Evolutionary conservation across 2,797 vertebrate species (phyloP).

Genomic region (Melanotaenia trifasciata): DNA sequence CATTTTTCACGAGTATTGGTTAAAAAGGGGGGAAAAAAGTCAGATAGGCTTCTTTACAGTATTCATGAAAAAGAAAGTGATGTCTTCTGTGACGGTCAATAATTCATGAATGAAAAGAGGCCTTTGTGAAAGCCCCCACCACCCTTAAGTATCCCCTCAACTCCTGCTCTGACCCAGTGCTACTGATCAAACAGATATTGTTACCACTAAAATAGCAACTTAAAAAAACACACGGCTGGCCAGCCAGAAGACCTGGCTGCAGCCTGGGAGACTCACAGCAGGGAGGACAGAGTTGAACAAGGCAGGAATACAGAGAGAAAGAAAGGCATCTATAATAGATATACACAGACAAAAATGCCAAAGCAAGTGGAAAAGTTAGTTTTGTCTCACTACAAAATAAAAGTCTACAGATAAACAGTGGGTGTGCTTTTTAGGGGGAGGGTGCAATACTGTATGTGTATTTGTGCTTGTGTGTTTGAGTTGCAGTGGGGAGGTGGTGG

Average conservation of each 20-base stretch:
- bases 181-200: constrained; percentile 87
- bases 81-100: constrained; percentile 69
- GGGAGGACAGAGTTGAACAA: constrained; percentile 4
- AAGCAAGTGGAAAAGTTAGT: constrained; percentile 7
- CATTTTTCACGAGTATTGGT: constrained; percentile 45
- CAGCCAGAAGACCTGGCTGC: constrained; percentile 77
- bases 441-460: constrained; percentile 35
- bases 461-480: constrained; percentile 15
- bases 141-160: constrained; percentile 46
- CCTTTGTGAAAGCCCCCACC: constrained; percentile 78
- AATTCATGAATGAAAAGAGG: constrained; percentile 87
- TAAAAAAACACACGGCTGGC: constrained; percentile 64
- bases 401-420: constrained; percentile 79
- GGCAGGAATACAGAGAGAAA: constrained; percentile 2
- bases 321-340: background rate
- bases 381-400: background rate
- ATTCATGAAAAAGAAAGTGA: constrained; percentile 68
- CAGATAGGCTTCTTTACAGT: constrained; percentile 59
- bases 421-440: constrained; percentile 72
- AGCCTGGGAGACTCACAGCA: constrained; percentile 54
- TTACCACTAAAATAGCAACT: constrained; percentile 88
- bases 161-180: constrained; percentile 68
- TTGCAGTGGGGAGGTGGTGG: constrained; percentile 30
- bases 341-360: background rate
- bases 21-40: constrained; percentile 22